Evolutionary conservation across 2,113 vertebrate species (phyloP).

Genomic region (Corythornis vintsioides): DNA sequence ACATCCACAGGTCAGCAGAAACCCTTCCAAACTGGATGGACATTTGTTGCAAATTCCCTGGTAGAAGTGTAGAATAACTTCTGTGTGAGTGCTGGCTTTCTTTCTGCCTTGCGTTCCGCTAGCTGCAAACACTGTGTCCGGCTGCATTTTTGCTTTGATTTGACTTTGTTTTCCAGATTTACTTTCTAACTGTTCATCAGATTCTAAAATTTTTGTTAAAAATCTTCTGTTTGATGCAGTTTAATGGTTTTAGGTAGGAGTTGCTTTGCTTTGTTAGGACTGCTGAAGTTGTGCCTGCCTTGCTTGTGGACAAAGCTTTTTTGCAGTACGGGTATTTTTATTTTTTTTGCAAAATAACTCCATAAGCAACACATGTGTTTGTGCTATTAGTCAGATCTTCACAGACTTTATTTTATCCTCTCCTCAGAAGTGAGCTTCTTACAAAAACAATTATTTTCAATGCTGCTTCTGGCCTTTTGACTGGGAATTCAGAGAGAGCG

Average conservation of each 20-base stretch:
- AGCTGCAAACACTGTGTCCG: not conserved
- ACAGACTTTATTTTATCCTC: not conserved
- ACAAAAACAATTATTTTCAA: not conserved
- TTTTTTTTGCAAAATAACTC: not conserved
- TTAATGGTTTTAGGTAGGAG: not conserved
- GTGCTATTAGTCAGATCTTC: slow-evolving; percentile 1
- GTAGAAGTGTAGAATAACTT: not conserved
- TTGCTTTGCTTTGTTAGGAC: not conserved
- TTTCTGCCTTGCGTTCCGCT: not conserved
- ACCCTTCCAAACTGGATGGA: not conserved
- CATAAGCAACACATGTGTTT: not conserved
- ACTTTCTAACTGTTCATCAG: not conserved
- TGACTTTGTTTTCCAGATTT: not conserved
- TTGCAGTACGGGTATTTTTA: not conserved
- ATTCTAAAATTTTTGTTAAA: not conserved
- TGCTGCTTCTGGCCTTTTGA: slow-evolving; percentile 16
- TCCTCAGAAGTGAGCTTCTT: slow-evolving; percentile 4
- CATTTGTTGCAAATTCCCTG: not conserved
- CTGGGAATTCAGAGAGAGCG: not conserved
- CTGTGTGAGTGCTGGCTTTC: not conserved
- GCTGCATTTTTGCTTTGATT: not conserved
- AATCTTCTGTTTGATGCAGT: not conserved
- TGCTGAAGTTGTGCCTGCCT: not conserved
- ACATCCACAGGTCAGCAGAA: slow-evolving; percentile 33
- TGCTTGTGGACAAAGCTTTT: slow-evolving; percentile 20